Conservation (phyloP, 1,140 invertebrate species). For the Mesaphorura yosii region DNA sequence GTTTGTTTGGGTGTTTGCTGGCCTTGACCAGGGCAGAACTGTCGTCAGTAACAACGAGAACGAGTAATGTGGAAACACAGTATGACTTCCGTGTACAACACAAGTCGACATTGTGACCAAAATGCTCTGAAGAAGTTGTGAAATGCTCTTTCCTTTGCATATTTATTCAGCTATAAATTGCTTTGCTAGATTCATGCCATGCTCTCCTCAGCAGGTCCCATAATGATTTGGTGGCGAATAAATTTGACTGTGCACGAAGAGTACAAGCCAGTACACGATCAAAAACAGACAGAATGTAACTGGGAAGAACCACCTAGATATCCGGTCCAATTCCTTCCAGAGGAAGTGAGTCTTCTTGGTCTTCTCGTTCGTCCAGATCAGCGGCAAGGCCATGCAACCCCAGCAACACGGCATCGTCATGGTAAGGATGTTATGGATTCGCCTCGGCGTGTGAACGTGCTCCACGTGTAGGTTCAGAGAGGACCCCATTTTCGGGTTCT, state of each 20-base stretch:
- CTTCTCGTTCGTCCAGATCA: slow-evolving; percentile 49
- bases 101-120: too few species aligned
- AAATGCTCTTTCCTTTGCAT: too few species aligned
- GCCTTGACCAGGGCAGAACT: too few species aligned
- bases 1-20: too few species aligned
- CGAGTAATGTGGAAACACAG: too few species aligned
- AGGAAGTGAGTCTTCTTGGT: slow-evolving; percentile 52
- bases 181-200: too few species aligned
- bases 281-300: slow-evolving; percentile 57
- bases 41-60: too few species aligned
- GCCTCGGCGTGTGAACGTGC: neutral
- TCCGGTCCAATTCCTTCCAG: slow-evolving; percentile 54
- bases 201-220: too few species aligned
- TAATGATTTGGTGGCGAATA: too few species aligned
- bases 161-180: too few species aligned
- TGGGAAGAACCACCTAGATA: slow-evolving; percentile 59
- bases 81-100: too few species aligned
- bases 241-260: slow-evolving; percentile 7
- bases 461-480: neutral
- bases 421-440: neutral
- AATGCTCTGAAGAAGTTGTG: too few species aligned
- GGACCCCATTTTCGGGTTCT: neutral
- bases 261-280: slow-evolving; percentile 55
- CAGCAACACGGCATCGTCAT: neutral
- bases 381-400: slow-evolving; percentile 1